Percentiles rank a stretch among this genome's conserved stretches.
Conservation (phyloP, 2,888 invertebrate genomes). For the Watsonalla cultraria region DNA sequence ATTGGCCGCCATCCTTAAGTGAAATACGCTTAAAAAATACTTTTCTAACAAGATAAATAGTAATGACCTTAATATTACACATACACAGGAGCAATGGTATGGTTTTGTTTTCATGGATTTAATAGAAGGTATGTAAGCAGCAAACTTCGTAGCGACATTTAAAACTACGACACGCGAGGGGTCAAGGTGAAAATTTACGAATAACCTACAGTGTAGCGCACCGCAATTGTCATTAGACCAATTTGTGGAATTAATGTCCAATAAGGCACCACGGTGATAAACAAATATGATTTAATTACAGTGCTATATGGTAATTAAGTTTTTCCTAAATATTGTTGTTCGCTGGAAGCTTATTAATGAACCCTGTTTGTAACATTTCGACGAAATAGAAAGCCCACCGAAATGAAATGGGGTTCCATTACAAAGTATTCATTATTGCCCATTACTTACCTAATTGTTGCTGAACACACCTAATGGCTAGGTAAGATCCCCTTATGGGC, state of each 20-base stretch:
- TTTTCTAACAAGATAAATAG: neutral
- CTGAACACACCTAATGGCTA: too few relatives aligned
- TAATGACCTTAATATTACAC: neutral
- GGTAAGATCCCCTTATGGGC: too few relatives aligned
- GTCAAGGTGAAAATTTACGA: conserved; percentile 48
- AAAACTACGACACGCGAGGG: conserved; percentile 51
- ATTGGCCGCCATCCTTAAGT: too few relatives aligned
- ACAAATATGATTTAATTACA: conserved; percentile 40
- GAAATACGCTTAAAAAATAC: too few relatives aligned
- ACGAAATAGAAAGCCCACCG: too few relatives aligned
- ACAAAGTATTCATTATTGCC: too few relatives aligned
- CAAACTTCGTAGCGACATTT: conserved; percentile 48
- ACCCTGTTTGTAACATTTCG: neutral
- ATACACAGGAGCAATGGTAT: neutral
- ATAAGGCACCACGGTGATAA: conserved; percentile 21
- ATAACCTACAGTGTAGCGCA: conserved; percentile 30
- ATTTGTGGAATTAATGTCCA: conserved; percentile 58
- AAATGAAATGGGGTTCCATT: too few relatives aligned
- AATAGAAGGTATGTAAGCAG: conserved; percentile 25
- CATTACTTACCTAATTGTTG: too few relatives aligned
- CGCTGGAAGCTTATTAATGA: conserved; percentile 8
- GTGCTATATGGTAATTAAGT: conserved; percentile 21
- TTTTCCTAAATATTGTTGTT: conserved; percentile 16
- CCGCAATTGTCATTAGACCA: conserved; percentile 55
- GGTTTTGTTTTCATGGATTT: conserved; percentile 8